Conservation (phyloP, 2,113 vertebrate species). For the Balaeniceps rex region DNA sequence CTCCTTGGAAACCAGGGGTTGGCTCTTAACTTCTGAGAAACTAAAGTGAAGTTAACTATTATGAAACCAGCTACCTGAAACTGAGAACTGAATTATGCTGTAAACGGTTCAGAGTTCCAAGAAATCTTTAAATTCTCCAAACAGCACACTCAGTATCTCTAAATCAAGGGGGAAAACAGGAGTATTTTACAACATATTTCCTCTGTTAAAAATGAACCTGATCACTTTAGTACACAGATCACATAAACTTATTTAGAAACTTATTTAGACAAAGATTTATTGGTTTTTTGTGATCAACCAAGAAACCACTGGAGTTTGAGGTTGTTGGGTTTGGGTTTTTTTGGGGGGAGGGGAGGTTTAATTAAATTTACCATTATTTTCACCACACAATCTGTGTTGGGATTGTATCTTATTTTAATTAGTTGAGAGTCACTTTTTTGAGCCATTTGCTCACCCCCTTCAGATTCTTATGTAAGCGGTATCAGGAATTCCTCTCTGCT, state of each 20-base stretch:
- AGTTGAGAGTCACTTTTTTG: neutral
- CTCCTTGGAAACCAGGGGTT: neutral
- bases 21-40: neutral
- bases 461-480: neutral
- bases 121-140: neutral
- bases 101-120: neutral
- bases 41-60: neutral
- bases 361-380: neutral
- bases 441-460: neutral
- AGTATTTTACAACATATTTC: neutral
- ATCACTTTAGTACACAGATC: neutral
- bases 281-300: neutral
- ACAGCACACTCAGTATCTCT: neutral
- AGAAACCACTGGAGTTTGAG: neutral
- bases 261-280: neutral
- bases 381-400: neutral
- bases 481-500: neutral
- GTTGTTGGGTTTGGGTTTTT: neutral
- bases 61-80: neutral
- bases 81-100: neutral
- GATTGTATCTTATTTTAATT: neutral
- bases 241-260: neutral
- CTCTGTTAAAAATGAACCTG: neutral
- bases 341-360: fast-evolving
- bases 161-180: neutral